phyloP scores from a whole-genome alignment of 2,113 vertebrate genomes.

The Hippocampus barbouri region DNA sequence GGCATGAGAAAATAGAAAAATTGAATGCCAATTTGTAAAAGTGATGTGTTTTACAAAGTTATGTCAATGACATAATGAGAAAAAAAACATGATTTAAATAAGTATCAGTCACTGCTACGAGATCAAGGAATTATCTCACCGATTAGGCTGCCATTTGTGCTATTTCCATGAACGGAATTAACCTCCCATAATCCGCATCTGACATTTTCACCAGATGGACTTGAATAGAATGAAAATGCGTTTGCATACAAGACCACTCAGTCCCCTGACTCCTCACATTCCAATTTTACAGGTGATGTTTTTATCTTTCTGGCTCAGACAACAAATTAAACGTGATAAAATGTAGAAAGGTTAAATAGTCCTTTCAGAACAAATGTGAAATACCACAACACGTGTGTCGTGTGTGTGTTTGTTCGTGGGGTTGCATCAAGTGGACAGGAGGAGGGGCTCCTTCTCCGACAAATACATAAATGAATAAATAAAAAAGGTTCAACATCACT shows the following conservation, averaged over 20 bases:
- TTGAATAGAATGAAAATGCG: background rate
- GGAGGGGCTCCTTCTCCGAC: too few relatives aligned
- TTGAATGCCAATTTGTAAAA: background rate
- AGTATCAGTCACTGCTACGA: background rate
- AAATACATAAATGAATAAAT: too few relatives aligned
- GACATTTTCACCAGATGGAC: conserved; percentile 13
- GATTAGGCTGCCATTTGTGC: conserved; percentile 8
- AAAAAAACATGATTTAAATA: background rate
- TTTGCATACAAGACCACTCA: background rate
- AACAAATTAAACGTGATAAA: background rate
- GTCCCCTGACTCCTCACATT: background rate
- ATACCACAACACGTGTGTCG: too few relatives aligned
- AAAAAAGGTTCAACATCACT: too few relatives aligned
- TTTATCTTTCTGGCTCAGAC: background rate
- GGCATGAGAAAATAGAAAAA: background rate
- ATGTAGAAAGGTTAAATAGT: background rate
- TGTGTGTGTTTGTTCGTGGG: too few relatives aligned
- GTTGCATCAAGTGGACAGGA: too few relatives aligned
- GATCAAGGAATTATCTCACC: conserved; percentile 7
- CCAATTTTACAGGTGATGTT: background rate
- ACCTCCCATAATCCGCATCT: conserved; percentile 3
- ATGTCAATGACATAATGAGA: background rate
- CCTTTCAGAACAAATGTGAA: background rate
- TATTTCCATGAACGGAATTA: conserved; percentile 7
- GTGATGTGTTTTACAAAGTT: background rate